Evolutionary conservation across 53 echinoderm and acorn worm genomes (phyloP), one percentile per base, ranked within the genome.

Genomic region (Astropecten irregularis): DNA sequence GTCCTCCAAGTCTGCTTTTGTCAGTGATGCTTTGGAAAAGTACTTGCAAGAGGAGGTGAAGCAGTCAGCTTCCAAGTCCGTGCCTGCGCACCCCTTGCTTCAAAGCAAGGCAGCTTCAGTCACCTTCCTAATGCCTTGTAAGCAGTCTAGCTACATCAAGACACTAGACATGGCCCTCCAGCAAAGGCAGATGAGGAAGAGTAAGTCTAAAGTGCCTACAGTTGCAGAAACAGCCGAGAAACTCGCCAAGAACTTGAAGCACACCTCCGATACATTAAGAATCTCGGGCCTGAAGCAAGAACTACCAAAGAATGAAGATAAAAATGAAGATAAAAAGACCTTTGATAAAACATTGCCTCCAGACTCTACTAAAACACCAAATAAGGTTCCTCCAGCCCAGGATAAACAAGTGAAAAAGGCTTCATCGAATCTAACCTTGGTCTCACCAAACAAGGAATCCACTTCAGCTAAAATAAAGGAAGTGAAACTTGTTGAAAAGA

Each of bases 1-100:
- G 20, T 91, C 93, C 28, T 84, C 91, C 59, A 93, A 83, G 62
- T 89, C 93, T 48, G 96, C 96, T 29, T 96, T 96, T 85, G 85
- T 91, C 21, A 96, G 96, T 70, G 87, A 89, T 68, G 84, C 83
- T 2, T 48, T 96, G 40, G 93, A 96, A 68, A 73, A 86, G 55
- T 92, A 93, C 55, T 54, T 96, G 48, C 23, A 89, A 35, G 86
- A 86, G 47, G 73, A 73, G 37, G 79, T 57, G 52, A 40, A 74
- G 1, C 26, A 22, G 16, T 48, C 66, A 21, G 37, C 87, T 57
- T 35, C 72, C 13, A 22, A 82, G 22, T 49, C 82, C 9, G 71
- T 67, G 2, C 66, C 71, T 7, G 51, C 66, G n/a, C 79, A 87
- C 51, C 79, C 87, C 0, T 26, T 87, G 23, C 49, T 90, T 9